Base-by-base conservation (phyloP, 1,140 invertebrate species). In the Acromyrmex charruanus region DNA sequence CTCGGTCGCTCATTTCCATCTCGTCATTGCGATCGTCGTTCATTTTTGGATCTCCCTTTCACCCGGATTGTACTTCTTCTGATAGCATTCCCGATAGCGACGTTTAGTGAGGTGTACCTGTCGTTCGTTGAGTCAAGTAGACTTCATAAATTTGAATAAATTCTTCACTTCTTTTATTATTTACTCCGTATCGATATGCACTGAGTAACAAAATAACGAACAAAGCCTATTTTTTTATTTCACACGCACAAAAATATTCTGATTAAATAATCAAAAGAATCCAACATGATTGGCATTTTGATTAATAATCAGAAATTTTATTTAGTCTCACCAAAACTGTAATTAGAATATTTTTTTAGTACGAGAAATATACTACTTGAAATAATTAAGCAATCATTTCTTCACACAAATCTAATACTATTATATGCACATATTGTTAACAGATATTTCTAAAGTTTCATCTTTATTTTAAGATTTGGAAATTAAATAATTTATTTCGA, bases 11-110 rank as follows among this genome's bases (percentile, higher is more conserved):
- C 72, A 61, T 74, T 90, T 90, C 82, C 89, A 77, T 90, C 87
- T 90, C 89, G 89, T 90, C 88, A 93, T 93, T 90, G 87, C 79
- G 68, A 77, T 82, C 77, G 89, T 91, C 90, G 89, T 91, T 92
- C 91, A 93, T 92, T 88, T 93, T 93, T 91, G 39, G 21, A 44
- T 65, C 35, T 77, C 61, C 77, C 71, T 89, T 58, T 39, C 39
- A 21, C 7, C 5, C 14, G 55, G n/a, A 31, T 44, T n/a, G 9
- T 59, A 9, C 63, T 35, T n/a, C 25, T 35, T n/a, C 25, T 35
- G 79, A 81, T 58, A 81, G 39, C 75, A 59, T 44, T 28, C 75
- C 25, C 58, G 75, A 77, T 79, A 79, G 61, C 63, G 79, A 81
- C 51, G 77, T 69, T 35, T 44, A 28, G n/a, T 68, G 65, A 81